Conservation (phyloP, 2,888 invertebrate species). For the Trachelus iudaicus region DNA sequence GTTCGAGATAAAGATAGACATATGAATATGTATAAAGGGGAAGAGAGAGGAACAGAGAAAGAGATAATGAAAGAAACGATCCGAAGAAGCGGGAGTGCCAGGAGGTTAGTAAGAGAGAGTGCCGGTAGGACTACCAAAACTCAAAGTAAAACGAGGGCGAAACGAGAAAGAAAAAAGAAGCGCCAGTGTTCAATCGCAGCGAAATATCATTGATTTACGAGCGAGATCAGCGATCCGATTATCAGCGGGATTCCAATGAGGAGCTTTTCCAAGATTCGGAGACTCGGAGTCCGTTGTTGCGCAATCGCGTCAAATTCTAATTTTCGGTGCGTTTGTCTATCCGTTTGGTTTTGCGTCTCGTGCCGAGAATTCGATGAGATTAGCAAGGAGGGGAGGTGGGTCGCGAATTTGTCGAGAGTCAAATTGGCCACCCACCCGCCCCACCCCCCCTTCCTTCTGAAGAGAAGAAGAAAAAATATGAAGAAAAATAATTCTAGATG, state of each 20-base stretch:
- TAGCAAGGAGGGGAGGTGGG: too few relatives aligned
- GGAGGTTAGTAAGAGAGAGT: too few relatives aligned
- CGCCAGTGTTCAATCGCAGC: conserved; percentile 52
- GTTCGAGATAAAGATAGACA: background rate
- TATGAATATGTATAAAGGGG: background rate
- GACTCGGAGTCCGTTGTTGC: too few relatives aligned
- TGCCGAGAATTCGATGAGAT: background rate
- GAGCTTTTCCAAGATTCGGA: too few relatives aligned
- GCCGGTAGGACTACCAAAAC: too few relatives aligned
- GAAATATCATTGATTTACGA: conserved; percentile 36
- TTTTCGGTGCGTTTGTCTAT: conserved; percentile 60
- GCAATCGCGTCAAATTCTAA: too few relatives aligned
- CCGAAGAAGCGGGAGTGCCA: conserved; percentile 10
- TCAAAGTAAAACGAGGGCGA: conserved; percentile 31
- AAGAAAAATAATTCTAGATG: background rate
- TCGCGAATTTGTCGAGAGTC: too few relatives aligned
- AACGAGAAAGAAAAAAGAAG: conserved; percentile 44
- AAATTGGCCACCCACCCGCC: too few relatives aligned
- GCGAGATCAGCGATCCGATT: too few relatives aligned
- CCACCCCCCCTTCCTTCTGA: background rate
- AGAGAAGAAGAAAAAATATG: conserved; percentile 12
- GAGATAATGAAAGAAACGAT: background rate
- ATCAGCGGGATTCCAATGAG: too few relatives aligned
- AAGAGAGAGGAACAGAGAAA: too few relatives aligned
- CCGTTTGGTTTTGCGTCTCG: conserved; percentile 58